These are phyloP conservation scores for Megalopta genalis DNA, from an alignment of 1,140 invertebrate species.

Conservation along the genomic window DNA sequence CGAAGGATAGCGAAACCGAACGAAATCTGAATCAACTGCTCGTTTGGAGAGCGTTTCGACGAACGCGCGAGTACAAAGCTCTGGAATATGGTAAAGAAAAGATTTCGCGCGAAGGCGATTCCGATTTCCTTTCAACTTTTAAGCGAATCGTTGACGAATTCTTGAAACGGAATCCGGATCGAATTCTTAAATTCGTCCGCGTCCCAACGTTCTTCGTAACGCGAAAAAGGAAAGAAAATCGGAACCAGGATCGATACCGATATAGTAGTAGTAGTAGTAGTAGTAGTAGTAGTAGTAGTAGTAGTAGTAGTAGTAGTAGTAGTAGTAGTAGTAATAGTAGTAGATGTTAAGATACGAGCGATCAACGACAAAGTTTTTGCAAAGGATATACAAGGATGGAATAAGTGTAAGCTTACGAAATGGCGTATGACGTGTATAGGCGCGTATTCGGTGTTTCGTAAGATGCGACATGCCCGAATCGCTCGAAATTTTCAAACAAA, in stretches of 20 bases:
- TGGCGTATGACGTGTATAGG: slow-evolving; percentile 36
- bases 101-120: slow-evolving; percentile 30
- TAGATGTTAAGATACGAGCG: slow-evolving; percentile 42
- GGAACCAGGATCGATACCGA: slow-evolving; percentile 44
- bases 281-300: slow-evolving; percentile 15
- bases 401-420: slow-evolving; percentile 29
- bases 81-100: slow-evolving; percentile 55
- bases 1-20: no score
- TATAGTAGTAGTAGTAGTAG: slow-evolving; percentile 20
- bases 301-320: slow-evolving; percentile 24
- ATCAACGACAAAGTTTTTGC: slow-evolving; percentile 44
- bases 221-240: background rate
- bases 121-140: slow-evolving; percentile 33
- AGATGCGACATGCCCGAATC: background rate
- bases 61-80: slow-evolving; percentile 17
- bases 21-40: slow-evolving; percentile 12
- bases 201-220: no score
- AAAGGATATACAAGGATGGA: slow-evolving; percentile 23
- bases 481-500: background rate
- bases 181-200: background rate
- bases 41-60: slow-evolving; percentile 56
- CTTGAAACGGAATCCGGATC: slow-evolving; percentile 38
- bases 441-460: slow-evolving; percentile 3
- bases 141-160: no score
- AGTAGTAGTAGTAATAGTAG: slow-evolving; percentile 16